Percentiles rank a stretch among this genome's conserved stretches.
Conservation (phyloP, 2,888 invertebrate genomes). For the Stenolophus ochropezus region DNA sequence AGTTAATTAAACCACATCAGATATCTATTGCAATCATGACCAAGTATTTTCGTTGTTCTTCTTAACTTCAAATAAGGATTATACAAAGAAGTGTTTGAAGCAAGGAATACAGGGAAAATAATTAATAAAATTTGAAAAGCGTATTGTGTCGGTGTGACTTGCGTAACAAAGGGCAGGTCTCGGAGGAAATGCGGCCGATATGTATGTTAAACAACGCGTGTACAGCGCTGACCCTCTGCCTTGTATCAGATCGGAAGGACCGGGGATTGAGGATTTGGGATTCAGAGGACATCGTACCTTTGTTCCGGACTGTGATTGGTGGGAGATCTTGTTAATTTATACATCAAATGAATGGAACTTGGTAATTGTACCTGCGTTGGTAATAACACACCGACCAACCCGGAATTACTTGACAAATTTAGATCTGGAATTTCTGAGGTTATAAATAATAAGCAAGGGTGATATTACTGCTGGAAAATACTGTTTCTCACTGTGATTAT, state of each 20-base stretch:
- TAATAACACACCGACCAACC: not conserved
- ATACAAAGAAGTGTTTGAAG: too few species aligned
- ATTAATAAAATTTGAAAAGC: too few species aligned
- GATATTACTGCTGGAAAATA: too few species aligned
- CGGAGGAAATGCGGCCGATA: conserved; percentile 49
- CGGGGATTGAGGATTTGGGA: conserved; percentile 17
- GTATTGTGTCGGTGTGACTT: too few species aligned
- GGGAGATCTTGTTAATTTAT: conserved; percentile 35
- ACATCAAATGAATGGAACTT: conserved; percentile 38
- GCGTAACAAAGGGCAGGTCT: conserved; percentile 43
- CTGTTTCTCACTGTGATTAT: too few species aligned
- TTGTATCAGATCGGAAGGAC: conserved; percentile 49
- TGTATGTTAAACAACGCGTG: conserved; percentile 54
- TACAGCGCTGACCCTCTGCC: conserved; percentile 38
- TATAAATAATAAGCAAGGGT: not conserved
- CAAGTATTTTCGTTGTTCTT: too few species aligned
- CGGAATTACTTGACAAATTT: not conserved
- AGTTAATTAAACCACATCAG: too few species aligned
- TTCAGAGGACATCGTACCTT: conserved; percentile 9
- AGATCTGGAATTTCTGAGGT: not conserved
- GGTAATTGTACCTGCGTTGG: conserved; percentile 19
- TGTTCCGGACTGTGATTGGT: conserved; percentile 11
- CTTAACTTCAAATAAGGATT: too few species aligned
- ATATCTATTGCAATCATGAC: too few species aligned
- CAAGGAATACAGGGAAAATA: too few species aligned